Conservation (phyloP, 1,140 invertebrate species). For the Bombus difficillimus region DNA sequence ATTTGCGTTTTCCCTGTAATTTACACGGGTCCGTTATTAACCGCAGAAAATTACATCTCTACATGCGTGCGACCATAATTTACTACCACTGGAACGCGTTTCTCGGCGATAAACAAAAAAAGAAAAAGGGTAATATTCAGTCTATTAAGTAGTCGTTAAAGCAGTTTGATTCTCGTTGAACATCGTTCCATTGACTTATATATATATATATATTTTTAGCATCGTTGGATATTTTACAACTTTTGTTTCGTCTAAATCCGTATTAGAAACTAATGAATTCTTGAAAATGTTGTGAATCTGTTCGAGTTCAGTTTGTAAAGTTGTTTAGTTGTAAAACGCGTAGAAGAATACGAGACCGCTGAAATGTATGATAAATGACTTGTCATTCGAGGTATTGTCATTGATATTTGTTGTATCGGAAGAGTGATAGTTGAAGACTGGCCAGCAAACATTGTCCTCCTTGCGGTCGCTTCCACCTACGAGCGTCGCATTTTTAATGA, state of each 20-base stretch:
- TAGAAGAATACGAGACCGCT: neutral
- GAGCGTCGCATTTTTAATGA: constrained; percentile 52
- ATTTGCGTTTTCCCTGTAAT: neutral
- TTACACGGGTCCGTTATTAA: too few relatives aligned
- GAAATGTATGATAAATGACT: neutral
- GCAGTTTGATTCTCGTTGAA: neutral
- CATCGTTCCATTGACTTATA: neutral
- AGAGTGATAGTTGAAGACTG: neutral
- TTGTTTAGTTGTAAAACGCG: neutral
- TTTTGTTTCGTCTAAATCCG: neutral
- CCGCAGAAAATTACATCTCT: neutral
- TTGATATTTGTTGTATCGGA: neutral
- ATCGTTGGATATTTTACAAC: neutral
- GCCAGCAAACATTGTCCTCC: constrained; percentile 28
- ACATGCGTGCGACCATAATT: too few relatives aligned
- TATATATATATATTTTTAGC: too few relatives aligned
- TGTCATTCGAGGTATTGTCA: neutral
- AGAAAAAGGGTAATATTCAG: too few relatives aligned
- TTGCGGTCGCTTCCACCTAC: constrained; percentile 35
- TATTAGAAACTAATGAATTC: neutral
- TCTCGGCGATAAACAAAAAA: neutral
- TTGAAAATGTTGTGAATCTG: neutral
- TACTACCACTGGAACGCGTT: too few relatives aligned
- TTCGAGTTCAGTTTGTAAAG: too few relatives aligned
- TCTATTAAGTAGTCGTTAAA: neutral